Evolutionary conservation across 2,888 invertebrate genomes (phyloP).

Genomic region (Ephialtes manifestator): DNA sequence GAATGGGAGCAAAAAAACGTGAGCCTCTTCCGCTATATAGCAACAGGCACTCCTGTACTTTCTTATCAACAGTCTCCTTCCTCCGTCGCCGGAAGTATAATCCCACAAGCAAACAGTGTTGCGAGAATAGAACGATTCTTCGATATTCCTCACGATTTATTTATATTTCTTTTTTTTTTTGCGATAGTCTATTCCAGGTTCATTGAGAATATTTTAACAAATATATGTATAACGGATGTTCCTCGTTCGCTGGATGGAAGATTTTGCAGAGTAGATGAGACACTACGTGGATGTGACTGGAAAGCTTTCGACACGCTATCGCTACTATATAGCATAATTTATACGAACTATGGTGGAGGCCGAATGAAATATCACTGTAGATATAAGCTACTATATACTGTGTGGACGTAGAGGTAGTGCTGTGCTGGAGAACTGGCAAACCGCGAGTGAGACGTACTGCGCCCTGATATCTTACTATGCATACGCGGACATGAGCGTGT

Average conservation of each 20-base stretch:
- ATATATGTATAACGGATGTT: neutral
- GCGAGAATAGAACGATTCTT: slow-evolving; percentile 2
- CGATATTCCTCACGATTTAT: neutral
- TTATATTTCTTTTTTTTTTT: neutral
- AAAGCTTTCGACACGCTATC: slow-evolving; percentile 16
- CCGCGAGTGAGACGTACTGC: slow-evolving; percentile 46
- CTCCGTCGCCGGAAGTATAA: slow-evolving; percentile 4
- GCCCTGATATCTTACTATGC: slow-evolving; percentile 54
- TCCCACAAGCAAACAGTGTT: neutral
- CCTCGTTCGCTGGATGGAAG: neutral
- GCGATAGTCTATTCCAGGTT: neutral
- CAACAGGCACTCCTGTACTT: neutral
- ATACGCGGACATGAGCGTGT: slow-evolving; percentile 58
- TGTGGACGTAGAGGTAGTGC: slow-evolving; percentile 12
- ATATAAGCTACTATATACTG: neutral
- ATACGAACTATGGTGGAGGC: slow-evolving; percentile 37
- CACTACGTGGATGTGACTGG: slow-evolving; percentile 36
- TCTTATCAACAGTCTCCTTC: slow-evolving; percentile 13
- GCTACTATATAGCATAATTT: slow-evolving; percentile 47
- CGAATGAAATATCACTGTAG: slow-evolving; percentile 39
- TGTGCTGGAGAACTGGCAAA: slow-evolving; percentile 24
- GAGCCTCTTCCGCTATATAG: slow-evolving; percentile 12
- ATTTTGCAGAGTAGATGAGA: slow-evolving; percentile 11
- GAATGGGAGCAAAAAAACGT: slow-evolving; percentile 8
- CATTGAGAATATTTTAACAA: neutral